Percentiles rank a stretch among this genome's conserved stretches.
phyloP scores from a whole-genome alignment of 2,888 invertebrate species.

The Drosophila neoperkinsi region DNA sequence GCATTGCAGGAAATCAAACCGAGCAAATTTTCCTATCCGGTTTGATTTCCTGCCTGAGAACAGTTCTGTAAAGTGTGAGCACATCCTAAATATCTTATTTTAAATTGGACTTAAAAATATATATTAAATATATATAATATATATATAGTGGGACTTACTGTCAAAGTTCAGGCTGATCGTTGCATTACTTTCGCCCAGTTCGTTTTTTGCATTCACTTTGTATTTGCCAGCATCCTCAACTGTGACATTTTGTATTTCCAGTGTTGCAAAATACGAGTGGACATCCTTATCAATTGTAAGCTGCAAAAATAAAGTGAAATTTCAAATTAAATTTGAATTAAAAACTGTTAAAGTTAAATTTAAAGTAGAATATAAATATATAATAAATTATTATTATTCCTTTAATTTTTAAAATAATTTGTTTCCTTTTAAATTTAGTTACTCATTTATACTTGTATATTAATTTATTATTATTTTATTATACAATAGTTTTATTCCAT shows the following conservation, averaged over 20 bases:
- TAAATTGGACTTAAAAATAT: background rate
- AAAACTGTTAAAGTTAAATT: too few species aligned
- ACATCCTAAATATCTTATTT: background rate
- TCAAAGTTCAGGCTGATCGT: conserved; percentile 99
- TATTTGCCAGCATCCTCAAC: conserved; percentile 99
- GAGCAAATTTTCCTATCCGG: background rate
- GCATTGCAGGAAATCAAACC: background rate
- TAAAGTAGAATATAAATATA: too few species aligned
- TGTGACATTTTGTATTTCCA: conserved; percentile 97
- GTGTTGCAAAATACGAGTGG: conserved; percentile 96
- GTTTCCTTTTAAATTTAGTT: too few species aligned
- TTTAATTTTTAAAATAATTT: too few species aligned
- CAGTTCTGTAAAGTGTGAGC: background rate
- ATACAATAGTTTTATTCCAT: too few species aligned
- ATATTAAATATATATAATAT: background rate
- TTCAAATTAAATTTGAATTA: background rate
- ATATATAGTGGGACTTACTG: conserved; percentile 91
- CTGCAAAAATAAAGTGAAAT: conserved; percentile 85
- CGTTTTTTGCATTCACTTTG: conserved; percentile 98
- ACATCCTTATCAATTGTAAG: conserved; percentile 95
- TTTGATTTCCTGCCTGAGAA: background rate
- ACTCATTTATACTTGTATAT: too few species aligned
- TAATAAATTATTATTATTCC: too few species aligned
- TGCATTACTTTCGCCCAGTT: conserved; percentile 98
- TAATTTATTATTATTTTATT: too few species aligned